Conservation (phyloP, 1,140 invertebrate species). For the Solen grandis region DNA sequence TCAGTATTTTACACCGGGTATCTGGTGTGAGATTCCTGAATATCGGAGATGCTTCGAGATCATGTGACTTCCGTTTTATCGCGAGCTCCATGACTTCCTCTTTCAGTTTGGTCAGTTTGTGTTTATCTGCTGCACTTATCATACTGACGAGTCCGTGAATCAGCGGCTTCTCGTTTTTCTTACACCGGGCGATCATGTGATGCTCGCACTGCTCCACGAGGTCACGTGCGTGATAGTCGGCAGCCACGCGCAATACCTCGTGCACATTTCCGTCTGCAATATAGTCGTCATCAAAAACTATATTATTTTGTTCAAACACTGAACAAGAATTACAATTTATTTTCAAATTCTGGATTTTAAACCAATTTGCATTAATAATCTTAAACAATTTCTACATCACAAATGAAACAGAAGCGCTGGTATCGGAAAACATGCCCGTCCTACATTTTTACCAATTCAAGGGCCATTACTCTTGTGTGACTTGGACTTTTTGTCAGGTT, state of each 20-base stretch:
- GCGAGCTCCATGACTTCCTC: constrained; percentile 44
- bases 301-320: too few relatives aligned
- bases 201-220: constrained; percentile 26
- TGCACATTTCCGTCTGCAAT: constrained; percentile 53
- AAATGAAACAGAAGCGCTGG: too few relatives aligned
- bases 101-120: constrained; percentile 44
- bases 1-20: constrained; percentile 36
- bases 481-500: too few relatives aligned
- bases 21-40: constrained; percentile 44
- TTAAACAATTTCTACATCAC: too few relatives aligned
- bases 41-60: constrained; percentile 47
- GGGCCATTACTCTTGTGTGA: too few relatives aligned
- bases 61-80: constrained; percentile 44
- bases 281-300: background rate
- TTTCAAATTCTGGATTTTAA: too few relatives aligned
- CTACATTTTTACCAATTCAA: too few relatives aligned
- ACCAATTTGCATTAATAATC: too few relatives aligned
- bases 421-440: too few relatives aligned
- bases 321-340: too few relatives aligned
- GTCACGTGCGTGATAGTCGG: constrained; percentile 37
- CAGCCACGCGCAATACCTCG: constrained; percentile 39
- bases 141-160: constrained; percentile 49
- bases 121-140: constrained; percentile 51
- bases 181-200: constrained; percentile 49
- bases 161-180: constrained; percentile 48